Base-by-base conservation (phyloP, 2,888 invertebrate genomes). In the Actias luna region DNA sequence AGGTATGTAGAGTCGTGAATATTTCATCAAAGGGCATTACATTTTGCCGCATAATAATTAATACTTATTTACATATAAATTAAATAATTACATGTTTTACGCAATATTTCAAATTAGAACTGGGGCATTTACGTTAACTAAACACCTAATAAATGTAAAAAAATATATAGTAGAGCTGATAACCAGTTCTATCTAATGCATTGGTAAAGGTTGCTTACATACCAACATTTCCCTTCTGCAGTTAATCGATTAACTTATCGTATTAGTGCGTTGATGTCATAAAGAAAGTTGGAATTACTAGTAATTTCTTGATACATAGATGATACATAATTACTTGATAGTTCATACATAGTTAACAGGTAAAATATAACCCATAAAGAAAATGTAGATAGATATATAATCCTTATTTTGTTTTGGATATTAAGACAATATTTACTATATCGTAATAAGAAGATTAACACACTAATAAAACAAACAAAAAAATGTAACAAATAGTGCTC, bases 251-350 rank as follows among this genome's bases (percentile, higher is more conserved):
- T 82, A 84, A 80, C 73, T 87, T 72, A 78, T 85, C 27, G 29
- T n/a, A 29, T 69, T 66, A 52, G 68, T 73, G 73, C 67, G 31
- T 42, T 63, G 52, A 59, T 67, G 73, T 74, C 66, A 73, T 67
- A 70, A 83, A 80, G 87, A 89, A 88, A 88, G 89, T 86, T 81
- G 83, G n/a, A 83, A 69, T 69, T 73, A 77, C 79, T 65, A 82
- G 82, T n/a, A n/a, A n/a, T n/a, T n/a, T n/a, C n/a, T n/a, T n/a
- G n/a, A n/a, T n/a, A n/a, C n/a, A n/a, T n/a, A n/a, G n/a, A n/a
- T n/a, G n/a, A n/a, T n/a, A n/a, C n/a, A n/a, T n/a, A n/a, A n/a
- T n/a, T n/a, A n/a, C n/a, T n/a, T n/a, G n/a, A n/a, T n/a, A n/a
- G n/a, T n/a, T n/a, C 33, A 7, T 33, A 7, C 33, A 33, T 33